These are phyloP conservation scores for Prunella himalayana DNA, from an alignment of 2,113 vertebrate genomes.

Conservation along the genomic window DNA sequence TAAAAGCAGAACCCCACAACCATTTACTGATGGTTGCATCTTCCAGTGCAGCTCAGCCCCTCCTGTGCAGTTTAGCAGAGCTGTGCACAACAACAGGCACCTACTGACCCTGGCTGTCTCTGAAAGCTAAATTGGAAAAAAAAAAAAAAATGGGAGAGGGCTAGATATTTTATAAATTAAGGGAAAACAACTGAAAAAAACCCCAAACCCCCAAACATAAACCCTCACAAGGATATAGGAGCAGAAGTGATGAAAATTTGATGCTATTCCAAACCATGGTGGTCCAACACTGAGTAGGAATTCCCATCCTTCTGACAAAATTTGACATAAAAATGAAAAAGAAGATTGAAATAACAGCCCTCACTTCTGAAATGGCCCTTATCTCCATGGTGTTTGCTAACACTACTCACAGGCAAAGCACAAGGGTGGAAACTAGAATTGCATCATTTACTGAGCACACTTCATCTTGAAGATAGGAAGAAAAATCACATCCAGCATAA, in stretches of 20 bases:
- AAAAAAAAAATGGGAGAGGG: neutral
- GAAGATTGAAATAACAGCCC: neutral
- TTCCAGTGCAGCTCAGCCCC: neutral
- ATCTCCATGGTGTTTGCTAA: neutral
- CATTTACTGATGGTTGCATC: neutral
- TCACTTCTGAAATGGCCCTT: neutral
- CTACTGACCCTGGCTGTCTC: neutral
- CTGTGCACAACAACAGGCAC: neutral
- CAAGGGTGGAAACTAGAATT: neutral
- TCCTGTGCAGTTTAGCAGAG: neutral
- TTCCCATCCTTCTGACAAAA: neutral
- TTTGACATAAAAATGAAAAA: neutral
- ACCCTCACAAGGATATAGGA: neutral
- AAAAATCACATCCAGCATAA: neutral
- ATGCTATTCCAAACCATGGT: neutral
- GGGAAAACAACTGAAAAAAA: neutral
- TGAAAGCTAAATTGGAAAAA: neutral
- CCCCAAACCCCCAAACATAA: fast-evolving
- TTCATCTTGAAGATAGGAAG: neutral
- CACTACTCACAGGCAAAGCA: neutral
- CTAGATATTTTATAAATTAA: neutral
- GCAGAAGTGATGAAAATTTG: neutral
- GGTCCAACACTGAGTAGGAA: neutral
- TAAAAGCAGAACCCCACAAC: neutral
- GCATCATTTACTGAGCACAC: neutral